Conservation (phyloP, 2,888 invertebrate genomes). For the Rhorus exstirpatorius region DNA sequence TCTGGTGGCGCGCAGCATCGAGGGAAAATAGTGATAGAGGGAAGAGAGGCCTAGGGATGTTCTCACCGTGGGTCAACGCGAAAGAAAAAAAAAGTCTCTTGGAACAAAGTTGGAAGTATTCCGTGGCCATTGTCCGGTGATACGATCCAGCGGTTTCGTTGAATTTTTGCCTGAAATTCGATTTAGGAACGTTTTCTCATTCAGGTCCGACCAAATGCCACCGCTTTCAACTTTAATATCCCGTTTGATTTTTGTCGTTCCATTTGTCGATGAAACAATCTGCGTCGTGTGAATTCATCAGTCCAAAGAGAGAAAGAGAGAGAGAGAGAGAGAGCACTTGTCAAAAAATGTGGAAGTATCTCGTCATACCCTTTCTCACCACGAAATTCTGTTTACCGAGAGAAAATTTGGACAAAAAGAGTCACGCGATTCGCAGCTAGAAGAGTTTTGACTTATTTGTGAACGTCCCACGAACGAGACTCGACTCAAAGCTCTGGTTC, state of each 20-base stretch:
- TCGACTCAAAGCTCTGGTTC: constrained; percentile 47
- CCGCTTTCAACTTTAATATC: too few relatives aligned
- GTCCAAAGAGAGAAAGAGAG: not conserved
- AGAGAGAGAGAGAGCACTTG: constrained; percentile 1
- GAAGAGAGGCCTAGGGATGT: not conserved
- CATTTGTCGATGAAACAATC: constrained; percentile 1
- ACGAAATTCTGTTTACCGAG: constrained; percentile 59
- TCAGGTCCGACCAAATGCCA: too few relatives aligned
- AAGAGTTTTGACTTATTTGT: constrained; percentile 66
- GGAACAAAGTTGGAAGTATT: constrained; percentile 54
- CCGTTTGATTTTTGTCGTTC: not conserved
- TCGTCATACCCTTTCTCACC: constrained; percentile 12
- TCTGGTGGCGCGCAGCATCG: constrained; percentile 8
- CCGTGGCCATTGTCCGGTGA: constrained; percentile 54
- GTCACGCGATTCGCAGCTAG: not conserved
- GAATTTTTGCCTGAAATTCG: too few relatives aligned
- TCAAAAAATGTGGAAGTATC: constrained; percentile 18
- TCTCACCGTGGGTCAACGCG: not conserved
- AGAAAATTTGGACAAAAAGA: constrained; percentile 39
- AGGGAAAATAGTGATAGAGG: constrained; percentile 23
- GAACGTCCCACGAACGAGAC: constrained; percentile 36
- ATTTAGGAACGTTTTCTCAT: too few relatives aligned
- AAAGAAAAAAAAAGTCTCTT: constrained; percentile 20
- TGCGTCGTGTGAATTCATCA: not conserved
- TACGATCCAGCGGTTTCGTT: too few relatives aligned